Evolutionary conservation across 2,888 invertebrate species (phyloP).

Genomic region (Nemapogon koenigi): DNA sequence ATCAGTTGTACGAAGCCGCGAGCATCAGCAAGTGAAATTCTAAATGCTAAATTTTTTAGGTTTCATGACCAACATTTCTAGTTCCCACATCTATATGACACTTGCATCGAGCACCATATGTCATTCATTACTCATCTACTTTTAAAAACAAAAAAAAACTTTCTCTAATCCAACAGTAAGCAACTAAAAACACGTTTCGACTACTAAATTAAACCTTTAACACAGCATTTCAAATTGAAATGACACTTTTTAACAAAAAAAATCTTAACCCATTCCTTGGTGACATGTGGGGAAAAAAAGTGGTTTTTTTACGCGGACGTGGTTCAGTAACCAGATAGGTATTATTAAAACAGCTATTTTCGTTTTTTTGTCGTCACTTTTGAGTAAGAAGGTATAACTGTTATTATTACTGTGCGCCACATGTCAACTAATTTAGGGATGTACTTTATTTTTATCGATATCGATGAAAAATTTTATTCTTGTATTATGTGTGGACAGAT

Average conservation of each 20-base stretch:
- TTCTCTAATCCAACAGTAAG: constrained; percentile 19
- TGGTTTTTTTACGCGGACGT: constrained; percentile 24
- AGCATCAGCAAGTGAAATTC: too few species aligned
- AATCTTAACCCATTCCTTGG: constrained; percentile 51
- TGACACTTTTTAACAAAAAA: constrained; percentile 39
- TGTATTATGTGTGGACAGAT: not conserved
- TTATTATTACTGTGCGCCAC: constrained; percentile 59
- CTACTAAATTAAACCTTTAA: constrained; percentile 52
- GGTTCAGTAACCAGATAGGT: constrained; percentile 56
- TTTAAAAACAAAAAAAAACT: constrained; percentile 22
- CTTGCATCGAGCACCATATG: constrained; percentile 9
- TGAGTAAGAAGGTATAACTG: constrained; percentile 32
- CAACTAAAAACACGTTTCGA: constrained; percentile 30
- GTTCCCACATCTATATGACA: too few species aligned
- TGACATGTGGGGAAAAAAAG: constrained; percentile 33
- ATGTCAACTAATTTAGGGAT: constrained; percentile 29
- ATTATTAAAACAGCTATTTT: constrained; percentile 53
- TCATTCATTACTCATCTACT: constrained; percentile 43
- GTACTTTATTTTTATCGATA: not conserved
- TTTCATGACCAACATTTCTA: too few species aligned
- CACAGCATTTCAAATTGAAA: constrained; percentile 56
- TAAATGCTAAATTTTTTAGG: too few species aligned
- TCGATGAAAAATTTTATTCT: not conserved
- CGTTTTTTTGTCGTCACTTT: constrained; percentile 27
- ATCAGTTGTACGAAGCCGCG: too few species aligned